A percentile compares a stretch with the other conserved stretches of the same genome.
Conservation (phyloP, 2,797 vertebrate species). For the Enteromius argenteus region DNA sequence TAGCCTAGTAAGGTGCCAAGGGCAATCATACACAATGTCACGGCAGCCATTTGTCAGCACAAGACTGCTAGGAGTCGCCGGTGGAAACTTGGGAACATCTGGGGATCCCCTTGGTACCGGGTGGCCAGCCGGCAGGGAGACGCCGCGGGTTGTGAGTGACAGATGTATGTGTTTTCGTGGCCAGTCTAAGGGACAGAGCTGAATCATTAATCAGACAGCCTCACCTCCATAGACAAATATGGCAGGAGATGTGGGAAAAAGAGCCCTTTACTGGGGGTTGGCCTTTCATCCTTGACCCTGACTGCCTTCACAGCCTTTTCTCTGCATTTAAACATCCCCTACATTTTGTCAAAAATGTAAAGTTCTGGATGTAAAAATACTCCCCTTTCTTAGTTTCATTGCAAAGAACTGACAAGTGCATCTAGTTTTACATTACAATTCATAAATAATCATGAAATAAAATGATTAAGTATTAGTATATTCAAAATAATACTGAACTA, state of each 20-base stretch:
- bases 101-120: slow-evolving; percentile 69
- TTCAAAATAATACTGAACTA: background rate
- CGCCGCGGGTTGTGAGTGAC: slow-evolving; percentile 75
- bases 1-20: slow-evolving; percentile 48
- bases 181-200: slow-evolving; percentile 64
- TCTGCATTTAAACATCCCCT: slow-evolving; percentile 9
- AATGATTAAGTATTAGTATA: background rate
- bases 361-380: background rate
- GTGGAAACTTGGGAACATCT: slow-evolving; percentile 77
- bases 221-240: slow-evolving; percentile 55
- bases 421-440: background rate
- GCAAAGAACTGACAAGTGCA: background rate
- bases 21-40: slow-evolving; percentile 69
- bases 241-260: slow-evolving; percentile 28
- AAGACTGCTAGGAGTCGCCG: slow-evolving; percentile 45
- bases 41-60: slow-evolving; percentile 58
- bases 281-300: slow-evolving; percentile 26
- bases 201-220: slow-evolving; percentile 75
- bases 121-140: slow-evolving; percentile 70
- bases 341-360: background rate
- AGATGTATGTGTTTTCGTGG: slow-evolving; percentile 73
- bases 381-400: background rate
- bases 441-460: background rate
- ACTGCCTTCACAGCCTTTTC: background rate
- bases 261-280: slow-evolving; percentile 21